These are phyloP conservation scores for Epinephelus coioides DNA, from an alignment of 2,797 vertebrate genomes.

Conservation along the genomic window DNA sequence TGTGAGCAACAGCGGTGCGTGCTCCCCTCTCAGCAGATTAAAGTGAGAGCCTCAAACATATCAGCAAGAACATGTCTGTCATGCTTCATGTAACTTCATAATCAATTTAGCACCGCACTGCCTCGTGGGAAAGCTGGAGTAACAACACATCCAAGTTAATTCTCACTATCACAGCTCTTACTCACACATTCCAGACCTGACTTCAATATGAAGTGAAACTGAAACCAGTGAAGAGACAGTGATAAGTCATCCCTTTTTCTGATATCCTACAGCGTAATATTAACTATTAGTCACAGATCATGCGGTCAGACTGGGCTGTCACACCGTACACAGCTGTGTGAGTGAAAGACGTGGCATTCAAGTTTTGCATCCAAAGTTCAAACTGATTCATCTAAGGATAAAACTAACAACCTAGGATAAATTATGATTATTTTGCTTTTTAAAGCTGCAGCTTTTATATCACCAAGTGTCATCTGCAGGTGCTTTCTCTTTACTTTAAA, in stretches of 20 bases:
- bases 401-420: background rate
- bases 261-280: constrained; percentile 8
- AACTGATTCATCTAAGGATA: too few species aligned
- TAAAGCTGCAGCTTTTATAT: too few species aligned
- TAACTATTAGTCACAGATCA: constrained; percentile 1
- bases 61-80: constrained; percentile 30
- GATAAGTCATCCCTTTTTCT: constrained; percentile 1
- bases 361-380: background rate
- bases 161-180: constrained; percentile 6
- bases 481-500: background rate
- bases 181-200: constrained; percentile 9
- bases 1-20: constrained; percentile 15
- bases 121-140: constrained; percentile 36
- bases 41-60: constrained; percentile 29
- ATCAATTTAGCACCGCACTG: constrained; percentile 47
- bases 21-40: constrained; percentile 2
- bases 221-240: background rate
- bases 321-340: constrained; percentile 15
- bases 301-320: constrained; percentile 13
- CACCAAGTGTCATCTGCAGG: too few species aligned
- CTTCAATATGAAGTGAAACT: background rate
- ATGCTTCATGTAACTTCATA: constrained; percentile 40
- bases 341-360: background rate
- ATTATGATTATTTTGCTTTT: background rate
- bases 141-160: constrained; percentile 36